Conservation (phyloP, 2,113 vertebrate genomes). For the Gallinago undulata region DNA sequence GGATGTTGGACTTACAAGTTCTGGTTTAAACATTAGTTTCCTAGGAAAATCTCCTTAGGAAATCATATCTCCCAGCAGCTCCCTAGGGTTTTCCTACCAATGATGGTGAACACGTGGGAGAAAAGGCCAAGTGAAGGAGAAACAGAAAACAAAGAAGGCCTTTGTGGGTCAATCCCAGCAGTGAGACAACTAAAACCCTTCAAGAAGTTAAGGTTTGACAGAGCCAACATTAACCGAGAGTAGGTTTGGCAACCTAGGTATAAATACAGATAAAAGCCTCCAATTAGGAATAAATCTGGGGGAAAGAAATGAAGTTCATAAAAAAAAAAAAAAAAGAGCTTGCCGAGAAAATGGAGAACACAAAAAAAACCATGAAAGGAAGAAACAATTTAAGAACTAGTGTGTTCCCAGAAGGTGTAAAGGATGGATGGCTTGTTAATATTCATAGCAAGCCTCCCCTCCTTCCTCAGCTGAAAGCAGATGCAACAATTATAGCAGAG, state of each 20-base stretch:
- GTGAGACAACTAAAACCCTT: background rate
- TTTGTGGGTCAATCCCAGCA: background rate
- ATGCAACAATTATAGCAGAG: constrained; percentile 53
- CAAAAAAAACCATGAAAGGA: background rate
- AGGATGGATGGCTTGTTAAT: constrained; percentile 61
- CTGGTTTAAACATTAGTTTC: background rate
- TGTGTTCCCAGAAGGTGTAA: constrained; percentile 58
- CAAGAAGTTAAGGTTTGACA: background rate
- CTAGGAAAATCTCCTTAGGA: background rate
- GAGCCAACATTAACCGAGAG: background rate
- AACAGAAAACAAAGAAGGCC: background rate
- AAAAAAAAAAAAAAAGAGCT: background rate
- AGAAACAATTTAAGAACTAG: constrained; percentile 35
- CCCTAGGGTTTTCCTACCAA: background rate
- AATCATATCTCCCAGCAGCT: background rate
- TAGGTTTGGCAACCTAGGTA: background rate
- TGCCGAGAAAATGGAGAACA: constrained; percentile 30
- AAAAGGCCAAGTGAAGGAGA: background rate
- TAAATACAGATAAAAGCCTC: background rate
- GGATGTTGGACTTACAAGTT: background rate
- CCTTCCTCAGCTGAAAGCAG: constrained; percentile 48
- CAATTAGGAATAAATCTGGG: background rate
- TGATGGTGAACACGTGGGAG: rapidly evolving
- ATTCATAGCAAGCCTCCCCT: constrained; percentile 59
- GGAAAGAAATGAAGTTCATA: background rate